Evolutionary conservation across 1,140 invertebrate genomes (phyloP).

Genomic region (Trypoxylus dichotomus): DNA sequence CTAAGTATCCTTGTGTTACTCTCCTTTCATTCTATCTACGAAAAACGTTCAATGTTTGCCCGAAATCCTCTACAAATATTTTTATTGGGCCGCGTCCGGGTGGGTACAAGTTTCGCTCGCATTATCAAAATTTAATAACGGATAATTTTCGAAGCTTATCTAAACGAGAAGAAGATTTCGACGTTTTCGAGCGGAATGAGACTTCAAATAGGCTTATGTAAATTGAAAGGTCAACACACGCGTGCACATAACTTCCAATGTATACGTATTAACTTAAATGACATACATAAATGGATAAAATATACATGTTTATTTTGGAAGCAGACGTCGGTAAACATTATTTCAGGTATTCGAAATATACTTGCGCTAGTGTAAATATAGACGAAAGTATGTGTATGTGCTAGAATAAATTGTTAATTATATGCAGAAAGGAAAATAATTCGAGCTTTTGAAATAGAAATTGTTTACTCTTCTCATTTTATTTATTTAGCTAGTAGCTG

Average conservation of each 20-base stretch:
- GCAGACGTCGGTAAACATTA: not conserved
- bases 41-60: not conserved
- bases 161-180: not conserved
- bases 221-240: not conserved
- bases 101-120: not conserved
- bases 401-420: no score
- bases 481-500: no score
- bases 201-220: not conserved
- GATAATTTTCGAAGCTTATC: not conserved
- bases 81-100: not conserved
- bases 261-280: constrained; percentile 5
- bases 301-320: constrained; percentile 11
- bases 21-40: not conserved
- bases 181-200: not conserved
- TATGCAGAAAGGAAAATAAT: no score
- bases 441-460: no score
- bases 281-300: constrained; percentile 14
- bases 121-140: constrained; percentile 17
- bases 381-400: not conserved
- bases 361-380: not conserved
- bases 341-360: constrained; percentile 7
- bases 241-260: not conserved
- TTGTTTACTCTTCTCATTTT: no score
- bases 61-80: constrained; percentile 15
- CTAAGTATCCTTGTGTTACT: no score